Evolutionary conservation across 2,797 vertebrate genomes (phyloP).

Genomic region (Echiichthys vipera): DNA sequence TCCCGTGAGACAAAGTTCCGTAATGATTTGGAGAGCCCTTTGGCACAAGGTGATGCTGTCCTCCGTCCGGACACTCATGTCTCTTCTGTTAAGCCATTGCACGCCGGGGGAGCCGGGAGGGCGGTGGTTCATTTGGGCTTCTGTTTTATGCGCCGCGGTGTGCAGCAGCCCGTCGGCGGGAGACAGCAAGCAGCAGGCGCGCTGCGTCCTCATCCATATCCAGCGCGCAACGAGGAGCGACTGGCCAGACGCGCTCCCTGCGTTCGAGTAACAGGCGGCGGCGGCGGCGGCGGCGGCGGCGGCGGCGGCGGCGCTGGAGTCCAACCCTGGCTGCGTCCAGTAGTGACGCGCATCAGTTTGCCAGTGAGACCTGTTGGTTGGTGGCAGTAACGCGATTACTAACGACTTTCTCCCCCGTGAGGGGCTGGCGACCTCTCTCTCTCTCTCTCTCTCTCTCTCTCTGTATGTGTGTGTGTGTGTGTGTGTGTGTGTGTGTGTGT

Average conservation of each 20-base stretch:
- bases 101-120: conserved; percentile 80
- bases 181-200: conserved; percentile 51
- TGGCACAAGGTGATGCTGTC: conserved; percentile 94
- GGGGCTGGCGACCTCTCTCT: no score
- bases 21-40: conserved; percentile 94
- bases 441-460: no score
- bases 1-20: conserved; percentile 94
- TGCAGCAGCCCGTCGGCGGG: conserved; percentile 57
- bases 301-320: conserved; percentile 48
- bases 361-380: conserved; percentile 8
- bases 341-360: conserved; percentile 48
- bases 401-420: conserved; percentile 35
- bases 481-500: no score
- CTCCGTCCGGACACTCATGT: conserved; percentile 92
- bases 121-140: conserved; percentile 78
- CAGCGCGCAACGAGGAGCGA: conserved; percentile 55
- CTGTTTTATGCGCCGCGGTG: conserved; percentile 65
- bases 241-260: conserved; percentile 47
- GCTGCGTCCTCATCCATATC: conserved; percentile 78
- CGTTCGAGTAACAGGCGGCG: conserved; percentile 38
- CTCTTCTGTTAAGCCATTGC: conserved; percentile 89
- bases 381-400: conserved; percentile 43
- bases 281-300: no score
- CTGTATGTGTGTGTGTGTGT: no score
- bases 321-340: conserved; percentile 68